These are phyloP conservation scores for Poeciliopsis turrubarensis DNA, from an alignment of 2,113 vertebrate genomes.

Conservation along the genomic window DNA sequence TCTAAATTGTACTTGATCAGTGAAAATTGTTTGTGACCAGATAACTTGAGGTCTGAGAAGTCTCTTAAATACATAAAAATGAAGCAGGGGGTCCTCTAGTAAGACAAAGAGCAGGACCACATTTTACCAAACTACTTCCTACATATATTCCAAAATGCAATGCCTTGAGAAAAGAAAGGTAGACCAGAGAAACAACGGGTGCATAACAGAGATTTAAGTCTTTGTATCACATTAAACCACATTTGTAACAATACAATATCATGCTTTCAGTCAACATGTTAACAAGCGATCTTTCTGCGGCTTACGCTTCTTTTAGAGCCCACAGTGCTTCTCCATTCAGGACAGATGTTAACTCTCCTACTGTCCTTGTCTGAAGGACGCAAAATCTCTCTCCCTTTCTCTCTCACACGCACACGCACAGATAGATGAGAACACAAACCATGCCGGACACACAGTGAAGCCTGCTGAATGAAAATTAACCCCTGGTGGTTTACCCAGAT, in stretches of 20 bases:
- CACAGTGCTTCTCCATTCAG: constrained; percentile 14
- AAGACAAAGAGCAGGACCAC: background rate
- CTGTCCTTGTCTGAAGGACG: constrained; percentile 71
- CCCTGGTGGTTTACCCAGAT: constrained; percentile 55
- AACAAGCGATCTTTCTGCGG: constrained; percentile 4
- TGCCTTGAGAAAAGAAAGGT: background rate
- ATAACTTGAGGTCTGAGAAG: background rate
- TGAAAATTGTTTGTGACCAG: background rate
- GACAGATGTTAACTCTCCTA: constrained; percentile 37
- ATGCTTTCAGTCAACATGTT: constrained; percentile 1
- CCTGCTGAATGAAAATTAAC: constrained; percentile 65
- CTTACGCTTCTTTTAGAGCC: constrained; percentile 1
- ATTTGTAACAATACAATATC: background rate
- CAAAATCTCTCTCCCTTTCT: constrained; percentile 26
- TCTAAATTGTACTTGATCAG: background rate
- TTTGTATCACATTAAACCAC: constrained; percentile 14
- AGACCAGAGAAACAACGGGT: background rate
- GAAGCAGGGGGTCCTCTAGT: background rate
- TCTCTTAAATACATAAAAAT: background rate
- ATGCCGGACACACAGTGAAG: constrained; percentile 3
- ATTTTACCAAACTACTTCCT: no score
- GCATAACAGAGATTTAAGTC: background rate
- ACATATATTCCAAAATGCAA: background rate
- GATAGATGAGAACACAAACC: constrained; percentile 12
- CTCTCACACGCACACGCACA: constrained; percentile 30